Evolutionary conservation across 1,140 invertebrate genomes (phyloP).

Genomic region (Caerostris darwini): DNA sequence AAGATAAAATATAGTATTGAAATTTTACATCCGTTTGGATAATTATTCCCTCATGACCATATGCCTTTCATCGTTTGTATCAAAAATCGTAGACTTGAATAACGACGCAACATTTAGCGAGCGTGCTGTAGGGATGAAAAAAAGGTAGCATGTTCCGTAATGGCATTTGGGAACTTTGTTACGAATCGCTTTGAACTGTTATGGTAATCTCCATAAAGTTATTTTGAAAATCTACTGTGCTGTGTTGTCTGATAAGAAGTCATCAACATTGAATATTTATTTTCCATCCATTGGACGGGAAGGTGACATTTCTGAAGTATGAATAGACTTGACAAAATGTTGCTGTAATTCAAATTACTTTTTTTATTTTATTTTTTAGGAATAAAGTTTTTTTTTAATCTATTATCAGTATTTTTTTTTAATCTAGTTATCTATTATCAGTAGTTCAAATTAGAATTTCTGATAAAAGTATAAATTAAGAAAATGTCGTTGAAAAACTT

Average conservation of each 20-base stretch:
- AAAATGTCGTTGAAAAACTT: too few species aligned
- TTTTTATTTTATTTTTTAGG: too few species aligned
- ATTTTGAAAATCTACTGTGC: not conserved
- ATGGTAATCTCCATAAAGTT: slow-evolving; percentile 62
- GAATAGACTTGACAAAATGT: too few species aligned
- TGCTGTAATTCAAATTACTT: too few species aligned
- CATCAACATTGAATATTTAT: not conserved
- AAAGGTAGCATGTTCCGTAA: slow-evolving; percentile 7
- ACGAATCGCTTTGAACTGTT: slow-evolving; percentile 46
- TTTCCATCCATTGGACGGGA: too few species aligned
- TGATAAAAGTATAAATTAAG: too few species aligned
- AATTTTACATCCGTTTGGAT: slow-evolving; percentile 75
- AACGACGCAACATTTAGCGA: not conserved
- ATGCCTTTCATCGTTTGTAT: slow-evolving; percentile 50
- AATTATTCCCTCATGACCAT: slow-evolving; percentile 68
- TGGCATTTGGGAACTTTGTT: slow-evolving; percentile 11
- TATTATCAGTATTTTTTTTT: too few species aligned
- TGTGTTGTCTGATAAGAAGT: not conserved
- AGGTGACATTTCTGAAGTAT: too few species aligned
- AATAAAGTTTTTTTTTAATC: too few species aligned
- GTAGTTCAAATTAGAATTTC: too few species aligned
- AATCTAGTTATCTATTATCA: too few species aligned
- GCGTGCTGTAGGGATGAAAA: not conserved
- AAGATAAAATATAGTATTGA: slow-evolving; percentile 75
- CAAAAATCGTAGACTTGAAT: not conserved